These are phyloP conservation scores for Lasioglossum marginatum DNA, from an alignment of 2,888 invertebrate species.

Conservation along the genomic window DNA sequence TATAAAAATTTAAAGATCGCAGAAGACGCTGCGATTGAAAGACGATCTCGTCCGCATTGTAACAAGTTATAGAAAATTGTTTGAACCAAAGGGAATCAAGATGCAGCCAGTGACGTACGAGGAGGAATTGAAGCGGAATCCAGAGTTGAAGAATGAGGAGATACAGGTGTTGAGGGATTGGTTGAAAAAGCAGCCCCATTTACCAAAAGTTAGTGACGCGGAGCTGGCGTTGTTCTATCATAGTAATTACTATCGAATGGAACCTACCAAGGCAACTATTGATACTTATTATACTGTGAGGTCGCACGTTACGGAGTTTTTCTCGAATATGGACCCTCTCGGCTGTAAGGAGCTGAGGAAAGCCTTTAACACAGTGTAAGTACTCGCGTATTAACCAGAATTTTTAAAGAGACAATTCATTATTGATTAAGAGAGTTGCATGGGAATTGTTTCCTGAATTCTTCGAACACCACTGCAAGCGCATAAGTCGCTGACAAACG, in stretches of 20 bases:
- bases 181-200: slow-evolving; percentile 89
- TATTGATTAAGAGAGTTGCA: not conserved
- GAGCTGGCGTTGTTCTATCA: slow-evolving; percentile 89
- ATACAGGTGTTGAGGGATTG: slow-evolving; percentile 87
- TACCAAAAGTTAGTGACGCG: slow-evolving; percentile 86
- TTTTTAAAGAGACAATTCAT: not conserved
- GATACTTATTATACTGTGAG: slow-evolving; percentile 89
- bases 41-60: not conserved
- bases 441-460: not conserved
- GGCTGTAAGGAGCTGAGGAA: slow-evolving; percentile 84
- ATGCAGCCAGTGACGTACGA: slow-evolving; percentile 80
- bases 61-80: not conserved
- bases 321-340: slow-evolving; percentile 84
- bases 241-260: slow-evolving; percentile 89
- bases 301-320: slow-evolving; percentile 86
- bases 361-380: slow-evolving; percentile 86
- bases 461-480: not conserved
- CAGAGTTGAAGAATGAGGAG: slow-evolving; percentile 87
- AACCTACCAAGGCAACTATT: slow-evolving; percentile 89
- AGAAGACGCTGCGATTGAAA: not conserved
- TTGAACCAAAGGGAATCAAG: not conserved
- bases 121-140: slow-evolving; percentile 87
- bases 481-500: not conserved
- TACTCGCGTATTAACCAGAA: not conserved
- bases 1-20: not conserved